Evolutionary conservation across 2,888 invertebrate genomes (phyloP).

Genomic region (Acanthococcus lagerstroemiae): DNA sequence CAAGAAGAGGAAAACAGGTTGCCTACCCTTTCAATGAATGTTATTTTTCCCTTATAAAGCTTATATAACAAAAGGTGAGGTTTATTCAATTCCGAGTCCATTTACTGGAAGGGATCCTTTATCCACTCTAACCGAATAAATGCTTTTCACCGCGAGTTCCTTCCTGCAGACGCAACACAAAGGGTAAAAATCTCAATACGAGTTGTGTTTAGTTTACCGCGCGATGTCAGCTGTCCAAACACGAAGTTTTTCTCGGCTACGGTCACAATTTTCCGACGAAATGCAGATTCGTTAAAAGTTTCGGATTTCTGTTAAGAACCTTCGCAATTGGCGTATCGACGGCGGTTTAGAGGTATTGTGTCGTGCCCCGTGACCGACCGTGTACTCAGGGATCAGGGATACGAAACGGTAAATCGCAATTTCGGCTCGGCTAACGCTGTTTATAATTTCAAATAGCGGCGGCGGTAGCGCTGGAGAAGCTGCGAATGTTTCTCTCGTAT

Average conservation of each 20-base stretch:
- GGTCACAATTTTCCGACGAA: constrained; percentile 19
- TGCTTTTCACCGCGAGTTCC: constrained; percentile 3
- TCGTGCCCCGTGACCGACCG: too few species aligned
- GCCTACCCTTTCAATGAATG: constrained; percentile 18
- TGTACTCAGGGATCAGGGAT: too few species aligned
- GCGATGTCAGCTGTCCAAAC: constrained; percentile 31
- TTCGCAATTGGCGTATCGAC: not conserved
- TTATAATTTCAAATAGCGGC: too few species aligned
- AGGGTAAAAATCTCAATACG: constrained; percentile 29
- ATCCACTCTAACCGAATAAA: constrained; percentile 21
- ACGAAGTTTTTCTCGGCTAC: constrained; percentile 28
- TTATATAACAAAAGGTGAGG: constrained; percentile 30
- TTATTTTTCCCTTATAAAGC: constrained; percentile 31
- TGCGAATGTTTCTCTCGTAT: too few species aligned
- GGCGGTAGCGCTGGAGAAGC: too few species aligned
- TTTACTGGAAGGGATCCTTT: constrained; percentile 24
- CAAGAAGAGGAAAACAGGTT: constrained; percentile 25
- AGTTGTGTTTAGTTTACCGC: constrained; percentile 27
- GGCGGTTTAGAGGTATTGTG: too few species aligned
- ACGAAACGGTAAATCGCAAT: too few species aligned
- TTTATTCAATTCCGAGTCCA: constrained; percentile 26
- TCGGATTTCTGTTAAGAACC: not conserved
- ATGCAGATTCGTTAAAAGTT: constrained; percentile 24
- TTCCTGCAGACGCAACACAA: not conserved
- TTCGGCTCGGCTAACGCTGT: too few species aligned